Evolutionary conservation across 2,797 vertebrate species (phyloP).

Genomic region (Cottoperca gobio): DNA sequence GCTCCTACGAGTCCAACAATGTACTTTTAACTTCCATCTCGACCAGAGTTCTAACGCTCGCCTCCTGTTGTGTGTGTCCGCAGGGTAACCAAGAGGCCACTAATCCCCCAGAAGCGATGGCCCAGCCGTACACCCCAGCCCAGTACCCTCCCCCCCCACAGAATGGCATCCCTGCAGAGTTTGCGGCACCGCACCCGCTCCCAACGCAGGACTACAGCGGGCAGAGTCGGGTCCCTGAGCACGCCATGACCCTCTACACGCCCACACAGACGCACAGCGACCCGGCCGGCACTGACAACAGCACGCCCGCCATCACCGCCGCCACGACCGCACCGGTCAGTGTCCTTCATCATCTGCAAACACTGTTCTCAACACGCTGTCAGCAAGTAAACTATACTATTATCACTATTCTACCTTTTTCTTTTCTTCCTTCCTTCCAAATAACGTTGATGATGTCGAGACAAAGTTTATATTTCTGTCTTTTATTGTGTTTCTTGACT

Average conservation of each 20-base stretch:
- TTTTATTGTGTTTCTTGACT: background rate
- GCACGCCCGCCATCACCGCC: slow-evolving; percentile 89
- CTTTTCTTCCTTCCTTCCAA: background rate
- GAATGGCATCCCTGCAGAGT: slow-evolving; percentile 93
- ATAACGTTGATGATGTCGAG: background rate
- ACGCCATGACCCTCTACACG: slow-evolving; percentile 94
- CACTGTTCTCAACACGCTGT: slow-evolving; percentile 75
- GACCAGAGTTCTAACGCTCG: slow-evolving; percentile 15
- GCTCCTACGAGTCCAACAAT: slow-evolving; percentile 44
- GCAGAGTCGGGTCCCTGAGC: slow-evolving; percentile 93
- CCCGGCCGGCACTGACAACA: slow-evolving; percentile 88
- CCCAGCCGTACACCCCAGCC: slow-evolving; percentile 93
- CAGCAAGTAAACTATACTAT: slow-evolving; percentile 73
- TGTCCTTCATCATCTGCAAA: slow-evolving; percentile 79
- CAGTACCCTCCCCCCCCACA: slow-evolving; percentile 93
- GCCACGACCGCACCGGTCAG: slow-evolving; percentile 91
- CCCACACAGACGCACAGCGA: slow-evolving; percentile 93
- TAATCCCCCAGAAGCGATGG: slow-evolving; percentile 94
- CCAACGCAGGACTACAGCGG: slow-evolving; percentile 91
- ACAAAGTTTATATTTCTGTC: background rate
- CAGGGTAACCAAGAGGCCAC: slow-evolving; percentile 97
- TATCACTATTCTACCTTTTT: slow-evolving; percentile 33
- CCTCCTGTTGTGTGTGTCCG: slow-evolving; percentile 30
- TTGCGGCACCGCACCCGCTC: slow-evolving; percentile 86
- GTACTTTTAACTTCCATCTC: slow-evolving; percentile 38